Conservation (phyloP, 2,888 invertebrate species). For the Hylaea fasciaria region DNA sequence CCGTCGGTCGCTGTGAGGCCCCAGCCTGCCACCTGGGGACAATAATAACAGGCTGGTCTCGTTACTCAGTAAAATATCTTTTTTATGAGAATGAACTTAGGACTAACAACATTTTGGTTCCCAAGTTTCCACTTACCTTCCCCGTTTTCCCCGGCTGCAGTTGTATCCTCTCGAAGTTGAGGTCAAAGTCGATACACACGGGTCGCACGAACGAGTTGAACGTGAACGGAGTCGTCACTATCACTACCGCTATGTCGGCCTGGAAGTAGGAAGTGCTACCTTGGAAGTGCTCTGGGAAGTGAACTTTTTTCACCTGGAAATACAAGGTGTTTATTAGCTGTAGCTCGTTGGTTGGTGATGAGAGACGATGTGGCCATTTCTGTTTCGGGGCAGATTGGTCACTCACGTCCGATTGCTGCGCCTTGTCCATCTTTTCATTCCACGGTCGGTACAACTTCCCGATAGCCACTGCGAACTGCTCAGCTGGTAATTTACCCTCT, state of each 20-base stretch:
- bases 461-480: not conserved
- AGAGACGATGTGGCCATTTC: too few relatives aligned
- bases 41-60: too few relatives aligned
- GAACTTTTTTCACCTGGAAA: slow-evolving; percentile 65
- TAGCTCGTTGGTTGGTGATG: too few relatives aligned
- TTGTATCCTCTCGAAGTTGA: slow-evolving; percentile 51
- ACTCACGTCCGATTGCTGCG: not conserved
- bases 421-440: not conserved
- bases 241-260: slow-evolving; percentile 83
- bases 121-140: too few relatives aligned
- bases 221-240: slow-evolving; percentile 64
- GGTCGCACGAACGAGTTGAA: slow-evolving; percentile 75
- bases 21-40: slow-evolving; percentile 1
- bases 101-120: too few relatives aligned
- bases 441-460: slow-evolving; percentile 8
- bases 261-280: slow-evolving; percentile 81
- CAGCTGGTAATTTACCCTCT: not conserved
- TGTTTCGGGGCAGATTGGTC: too few relatives aligned
- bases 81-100: too few relatives aligned
- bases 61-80: too few relatives aligned
- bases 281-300: slow-evolving; percentile 72
- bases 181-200: slow-evolving; percentile 76
- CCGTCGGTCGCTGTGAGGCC: not conserved
- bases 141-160: slow-evolving; percentile 39
- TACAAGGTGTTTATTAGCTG: too few relatives aligned